Percentiles rank a stretch among this genome's conserved stretches.
Conservation (phyloP, 2,113 vertebrate genomes). For the Podilymbus podiceps region DNA sequence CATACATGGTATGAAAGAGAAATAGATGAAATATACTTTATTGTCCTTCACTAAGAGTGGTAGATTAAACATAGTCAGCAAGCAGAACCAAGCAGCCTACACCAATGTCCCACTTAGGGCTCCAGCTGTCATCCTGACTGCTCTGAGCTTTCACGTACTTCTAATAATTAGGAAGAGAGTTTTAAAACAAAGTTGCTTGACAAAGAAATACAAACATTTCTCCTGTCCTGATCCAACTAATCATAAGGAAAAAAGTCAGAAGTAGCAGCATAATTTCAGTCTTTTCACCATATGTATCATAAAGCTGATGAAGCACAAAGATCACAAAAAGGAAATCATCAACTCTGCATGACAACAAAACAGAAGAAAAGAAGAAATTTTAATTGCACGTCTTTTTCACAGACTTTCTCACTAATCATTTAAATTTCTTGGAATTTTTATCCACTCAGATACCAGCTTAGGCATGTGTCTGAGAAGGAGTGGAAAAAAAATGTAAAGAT, state of each 20-base stretch:
- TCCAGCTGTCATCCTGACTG: neutral
- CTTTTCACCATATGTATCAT: neutral
- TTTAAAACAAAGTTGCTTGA: neutral
- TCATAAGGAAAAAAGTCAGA: neutral
- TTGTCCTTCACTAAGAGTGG: neutral
- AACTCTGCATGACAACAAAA: neutral
- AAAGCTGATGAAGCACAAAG: conserved; percentile 3
- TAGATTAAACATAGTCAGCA: neutral
- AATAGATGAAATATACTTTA: neutral
- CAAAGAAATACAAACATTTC: neutral
- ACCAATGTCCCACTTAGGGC: neutral
- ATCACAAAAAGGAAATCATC: neutral
- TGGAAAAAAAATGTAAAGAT: neutral
- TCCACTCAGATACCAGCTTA: neutral
- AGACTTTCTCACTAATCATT: neutral
- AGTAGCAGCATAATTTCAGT: neutral
- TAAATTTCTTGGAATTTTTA: neutral
- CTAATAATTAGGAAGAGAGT: neutral
- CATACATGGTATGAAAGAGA: neutral
- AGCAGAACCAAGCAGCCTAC: neutral
- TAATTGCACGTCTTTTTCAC: neutral
- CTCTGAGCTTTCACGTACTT: neutral
- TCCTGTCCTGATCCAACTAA: neutral
- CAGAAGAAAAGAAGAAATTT: neutral
- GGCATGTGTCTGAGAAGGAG: neutral